phyloP scores from a whole-genome alignment of 2,888 invertebrate species.

The Panorpa germanica region DNA sequence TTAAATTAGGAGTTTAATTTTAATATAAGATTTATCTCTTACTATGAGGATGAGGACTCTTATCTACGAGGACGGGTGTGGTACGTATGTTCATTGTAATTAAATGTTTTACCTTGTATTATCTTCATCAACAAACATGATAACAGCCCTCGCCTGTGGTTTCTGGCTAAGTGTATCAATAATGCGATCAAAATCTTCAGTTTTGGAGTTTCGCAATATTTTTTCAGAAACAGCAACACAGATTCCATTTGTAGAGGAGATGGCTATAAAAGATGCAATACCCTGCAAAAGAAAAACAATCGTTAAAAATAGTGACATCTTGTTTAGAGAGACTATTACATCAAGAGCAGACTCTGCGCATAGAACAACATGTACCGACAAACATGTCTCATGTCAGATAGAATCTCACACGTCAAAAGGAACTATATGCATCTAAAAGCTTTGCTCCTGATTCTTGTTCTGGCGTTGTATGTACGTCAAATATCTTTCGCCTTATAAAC shows the following conservation, averaged over 20 bases:
- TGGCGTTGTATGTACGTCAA: too few relatives aligned
- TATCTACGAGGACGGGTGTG: too few relatives aligned
- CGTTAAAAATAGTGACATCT: conserved; percentile 3
- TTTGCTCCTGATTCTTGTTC: too few relatives aligned
- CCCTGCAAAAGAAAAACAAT: conserved; percentile 23
- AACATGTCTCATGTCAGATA: too few relatives aligned
- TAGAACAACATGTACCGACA: neutral
- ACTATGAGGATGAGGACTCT: too few relatives aligned
- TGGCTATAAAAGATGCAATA: conserved; percentile 34
- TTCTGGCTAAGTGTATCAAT: conserved; percentile 34
- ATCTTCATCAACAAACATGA: conserved; percentile 55
- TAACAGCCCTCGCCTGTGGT: conserved; percentile 40
- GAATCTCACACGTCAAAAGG: too few relatives aligned
- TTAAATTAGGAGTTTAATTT: too few relatives aligned
- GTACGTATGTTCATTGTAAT: conserved; percentile 1
- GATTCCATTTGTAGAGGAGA: conserved; percentile 27
- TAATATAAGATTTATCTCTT: too few relatives aligned
- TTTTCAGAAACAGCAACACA: conserved; percentile 35
- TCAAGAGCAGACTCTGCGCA: neutral
- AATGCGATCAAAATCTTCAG: conserved; percentile 36
- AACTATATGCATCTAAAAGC: too few relatives aligned
- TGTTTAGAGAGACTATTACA: conserved; percentile 1
- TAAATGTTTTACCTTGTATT: conserved; percentile 29
- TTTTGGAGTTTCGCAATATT: conserved; percentile 33
- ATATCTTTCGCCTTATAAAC: too few relatives aligned